Conservation (phyloP, 2,113 vertebrate genomes). For the Psittacula cyanocephala region DNA sequence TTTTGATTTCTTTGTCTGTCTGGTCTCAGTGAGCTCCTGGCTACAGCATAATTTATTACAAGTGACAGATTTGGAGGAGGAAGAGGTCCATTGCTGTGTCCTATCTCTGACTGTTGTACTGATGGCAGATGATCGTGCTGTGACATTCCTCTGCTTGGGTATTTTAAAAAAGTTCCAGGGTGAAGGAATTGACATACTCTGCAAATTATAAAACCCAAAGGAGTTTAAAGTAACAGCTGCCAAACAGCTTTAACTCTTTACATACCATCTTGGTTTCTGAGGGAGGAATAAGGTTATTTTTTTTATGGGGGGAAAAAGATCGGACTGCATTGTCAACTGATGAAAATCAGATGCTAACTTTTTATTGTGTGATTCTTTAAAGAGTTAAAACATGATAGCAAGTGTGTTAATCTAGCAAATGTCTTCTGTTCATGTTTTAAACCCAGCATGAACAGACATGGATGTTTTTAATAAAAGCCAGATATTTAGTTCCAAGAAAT, state of each 20-base stretch:
- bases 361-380: slow-evolving; percentile 14
- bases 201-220: slow-evolving; percentile 11
- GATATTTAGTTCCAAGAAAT: slow-evolving; percentile 32
- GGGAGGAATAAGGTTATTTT: background rate
- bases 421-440: slow-evolving; percentile 19
- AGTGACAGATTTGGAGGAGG: slow-evolving; percentile 43
- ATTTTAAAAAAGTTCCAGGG: background rate
- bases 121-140: background rate
- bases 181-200: background rate
- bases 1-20: slow-evolving; percentile 20
- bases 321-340: background rate
- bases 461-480: slow-evolving; percentile 44
- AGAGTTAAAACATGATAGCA: slow-evolving; percentile 38
- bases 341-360: slow-evolving; percentile 23
- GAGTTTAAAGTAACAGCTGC: slow-evolving; percentile 28
- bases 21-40: slow-evolving; percentile 27
- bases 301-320: background rate
- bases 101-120: background rate
- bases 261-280: background rate
- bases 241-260: slow-evolving; percentile 19
- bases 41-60: slow-evolving; percentile 1
- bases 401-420: slow-evolving; percentile 37
- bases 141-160: background rate
- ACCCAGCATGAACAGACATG: background rate
- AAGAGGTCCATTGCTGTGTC: background rate